Conservation (phyloP, 2,797 vertebrate genomes). For the Sebastes diploproa region DNA sequence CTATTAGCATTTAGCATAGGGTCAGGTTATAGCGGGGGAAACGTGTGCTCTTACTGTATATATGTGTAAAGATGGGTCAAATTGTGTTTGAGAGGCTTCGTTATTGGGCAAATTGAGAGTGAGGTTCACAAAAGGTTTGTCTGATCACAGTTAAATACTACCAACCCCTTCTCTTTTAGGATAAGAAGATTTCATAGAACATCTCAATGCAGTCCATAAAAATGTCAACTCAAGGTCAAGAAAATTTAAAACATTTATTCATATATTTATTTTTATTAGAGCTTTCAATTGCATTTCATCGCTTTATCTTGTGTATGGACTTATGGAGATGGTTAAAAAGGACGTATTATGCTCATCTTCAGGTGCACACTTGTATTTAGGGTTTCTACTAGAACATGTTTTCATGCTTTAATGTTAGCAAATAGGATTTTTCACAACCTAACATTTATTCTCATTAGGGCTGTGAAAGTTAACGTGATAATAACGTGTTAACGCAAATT, state of each 20-base stretch:
- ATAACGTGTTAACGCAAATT: too few relatives aligned
- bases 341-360: too few relatives aligned
- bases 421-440: too few relatives aligned
- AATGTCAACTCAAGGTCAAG: neutral
- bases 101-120: neutral
- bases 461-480: too few relatives aligned
- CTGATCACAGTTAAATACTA: neutral
- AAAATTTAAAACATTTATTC: neutral
- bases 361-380: too few relatives aligned
- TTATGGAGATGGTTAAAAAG: neutral
- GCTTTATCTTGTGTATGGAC: rapidly evolving
- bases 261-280: too few relatives aligned
- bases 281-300: neutral
- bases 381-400: too few relatives aligned
- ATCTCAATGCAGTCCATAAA: neutral
- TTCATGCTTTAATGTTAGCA: too few relatives aligned
- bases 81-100: conserved; percentile 3
- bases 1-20: conserved; percentile 38
- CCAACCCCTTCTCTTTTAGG: neutral
- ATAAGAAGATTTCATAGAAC: too few relatives aligned
- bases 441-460: too few relatives aligned
- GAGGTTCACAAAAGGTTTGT: neutral
- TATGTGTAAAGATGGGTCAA: conserved; percentile 6
- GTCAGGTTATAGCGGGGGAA: neutral
- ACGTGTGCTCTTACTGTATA: neutral